These are phyloP conservation scores for Saxidomus purpurata DNA, from an alignment of 1,140 invertebrate genomes.

Conservation along the genomic window DNA sequence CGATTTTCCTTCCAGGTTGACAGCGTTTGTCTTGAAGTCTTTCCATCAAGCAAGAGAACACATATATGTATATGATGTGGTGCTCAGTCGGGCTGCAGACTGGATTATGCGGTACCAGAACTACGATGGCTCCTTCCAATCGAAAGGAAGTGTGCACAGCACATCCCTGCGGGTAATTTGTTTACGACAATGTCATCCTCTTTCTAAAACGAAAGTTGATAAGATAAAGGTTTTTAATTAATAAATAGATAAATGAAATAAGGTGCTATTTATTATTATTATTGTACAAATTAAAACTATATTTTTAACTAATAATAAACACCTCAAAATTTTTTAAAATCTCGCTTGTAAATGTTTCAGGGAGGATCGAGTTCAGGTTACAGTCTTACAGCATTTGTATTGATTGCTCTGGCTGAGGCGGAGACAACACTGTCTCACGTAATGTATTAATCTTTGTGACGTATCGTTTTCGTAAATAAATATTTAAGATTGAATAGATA, in stretches of 20 bases:
- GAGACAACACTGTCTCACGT: not conserved
- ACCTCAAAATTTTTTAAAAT: too few relatives aligned
- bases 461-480: too few relatives aligned
- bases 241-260: too few relatives aligned
- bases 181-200: too few relatives aligned
- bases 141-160: conserved; percentile 62
- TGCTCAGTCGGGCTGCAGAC: conserved; percentile 91
- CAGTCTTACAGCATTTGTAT: conserved; percentile 49
- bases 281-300: too few relatives aligned
- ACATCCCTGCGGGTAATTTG: conserved; percentile 8
- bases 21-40: conserved; percentile 94
- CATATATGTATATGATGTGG: conserved; percentile 91
- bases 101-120: conserved; percentile 93
- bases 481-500: too few relatives aligned
- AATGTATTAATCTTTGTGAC: not conserved
- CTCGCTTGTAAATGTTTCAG: too few relatives aligned
- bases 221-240: too few relatives aligned
- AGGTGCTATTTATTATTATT: too few relatives aligned
- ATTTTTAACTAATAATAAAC: too few relatives aligned
- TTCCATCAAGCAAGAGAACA: conserved; percentile 93
- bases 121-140: conserved; percentile 93
- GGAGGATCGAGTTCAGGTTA: conserved; percentile 28
- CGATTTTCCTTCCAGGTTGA: conserved; percentile 48
- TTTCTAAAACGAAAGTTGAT: too few relatives aligned
- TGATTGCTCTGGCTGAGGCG: conserved; percentile 35